A percentile compares a stretch with the other conserved stretches of the same genome.
These are phyloP conservation scores for Melitaea athalia DNA, from an alignment of 2,888 invertebrate species.

Conservation along the genomic window DNA sequence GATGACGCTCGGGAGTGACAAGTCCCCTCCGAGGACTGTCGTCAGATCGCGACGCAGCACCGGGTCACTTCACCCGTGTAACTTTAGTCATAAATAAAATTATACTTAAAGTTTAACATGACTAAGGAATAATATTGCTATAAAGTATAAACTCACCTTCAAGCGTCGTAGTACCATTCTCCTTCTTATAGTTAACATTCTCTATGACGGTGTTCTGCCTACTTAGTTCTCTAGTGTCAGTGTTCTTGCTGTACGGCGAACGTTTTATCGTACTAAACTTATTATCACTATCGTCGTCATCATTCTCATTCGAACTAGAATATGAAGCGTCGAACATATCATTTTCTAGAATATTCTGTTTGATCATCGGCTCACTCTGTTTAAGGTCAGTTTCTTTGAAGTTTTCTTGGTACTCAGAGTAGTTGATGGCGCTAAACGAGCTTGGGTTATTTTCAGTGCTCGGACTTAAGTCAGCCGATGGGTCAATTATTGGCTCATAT, in stretches of 20 bases:
- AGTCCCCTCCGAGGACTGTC: no score
- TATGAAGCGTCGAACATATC: constrained; percentile 79
- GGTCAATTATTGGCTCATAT: constrained; percentile 75
- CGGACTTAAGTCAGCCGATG: constrained; percentile 66
- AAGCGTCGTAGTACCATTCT: constrained; percentile 72
- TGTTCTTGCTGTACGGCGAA: constrained; percentile 84
- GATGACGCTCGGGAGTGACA: no score
- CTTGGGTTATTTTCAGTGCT: constrained; percentile 66
- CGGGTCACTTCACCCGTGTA: no score
- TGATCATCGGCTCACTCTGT: constrained; percentile 77
- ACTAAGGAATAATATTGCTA: not conserved
- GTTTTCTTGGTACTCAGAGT: constrained; percentile 53
- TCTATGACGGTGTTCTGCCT: constrained; percentile 79
- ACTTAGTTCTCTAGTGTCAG: constrained; percentile 57
- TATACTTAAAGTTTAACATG: not conserved
- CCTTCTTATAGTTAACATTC: constrained; percentile 74
- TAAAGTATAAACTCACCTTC: constrained; percentile 56
- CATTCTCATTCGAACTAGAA: constrained; percentile 80
- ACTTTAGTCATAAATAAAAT: no score
- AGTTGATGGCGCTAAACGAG: constrained; percentile 70
- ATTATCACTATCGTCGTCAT: constrained; percentile 85
- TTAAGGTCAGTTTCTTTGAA: constrained; percentile 62
- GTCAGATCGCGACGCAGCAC: no score
- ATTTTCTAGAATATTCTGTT: constrained; percentile 78
- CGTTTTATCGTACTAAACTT: constrained; percentile 88